Conservation (phyloP, 2,797 vertebrate genomes). For the Crax fasciolata region DNA sequence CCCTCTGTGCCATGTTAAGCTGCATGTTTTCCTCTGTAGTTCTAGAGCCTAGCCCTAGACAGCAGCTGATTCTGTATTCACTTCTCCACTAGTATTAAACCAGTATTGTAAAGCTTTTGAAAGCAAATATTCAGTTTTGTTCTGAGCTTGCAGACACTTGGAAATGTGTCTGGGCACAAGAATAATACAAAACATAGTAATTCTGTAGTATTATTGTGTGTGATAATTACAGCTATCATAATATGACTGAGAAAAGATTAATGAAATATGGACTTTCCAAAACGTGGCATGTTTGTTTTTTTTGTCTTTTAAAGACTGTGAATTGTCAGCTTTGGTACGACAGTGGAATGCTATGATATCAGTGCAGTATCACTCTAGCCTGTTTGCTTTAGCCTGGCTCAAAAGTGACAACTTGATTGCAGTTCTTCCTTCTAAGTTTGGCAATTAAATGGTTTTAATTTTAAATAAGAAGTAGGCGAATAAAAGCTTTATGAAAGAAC, state of each 20-base stretch:
- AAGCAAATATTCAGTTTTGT: not conserved
- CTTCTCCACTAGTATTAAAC: not conserved
- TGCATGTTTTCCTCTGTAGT: not conserved
- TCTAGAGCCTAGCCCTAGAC: rapidly evolving
- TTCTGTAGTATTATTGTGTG: not conserved
- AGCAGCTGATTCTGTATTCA: not conserved
- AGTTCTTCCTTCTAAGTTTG: not conserved
- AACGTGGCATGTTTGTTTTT: not conserved
- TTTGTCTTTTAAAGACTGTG: not conserved
- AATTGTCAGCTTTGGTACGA: not conserved
- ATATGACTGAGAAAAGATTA: not conserved
- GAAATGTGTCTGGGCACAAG: not conserved
- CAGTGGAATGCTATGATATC: not conserved
- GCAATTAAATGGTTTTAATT: not conserved
- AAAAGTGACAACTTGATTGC: not conserved
- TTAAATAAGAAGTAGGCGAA: not conserved
- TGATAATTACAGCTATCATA: not conserved
- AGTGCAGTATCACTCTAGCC: not conserved
- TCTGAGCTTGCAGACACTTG: not conserved
- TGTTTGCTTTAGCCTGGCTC: not conserved
- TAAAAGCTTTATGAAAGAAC: not conserved
- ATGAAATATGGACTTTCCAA: not conserved
- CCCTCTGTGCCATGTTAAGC: not conserved
- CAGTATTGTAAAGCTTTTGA: not conserved
- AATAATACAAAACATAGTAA: not conserved